A percentile compares a stretch with the other conserved stretches of the same genome.
phyloP scores from a whole-genome alignment of 2,113 vertebrate genomes.

The Prinia subflava region DNA sequence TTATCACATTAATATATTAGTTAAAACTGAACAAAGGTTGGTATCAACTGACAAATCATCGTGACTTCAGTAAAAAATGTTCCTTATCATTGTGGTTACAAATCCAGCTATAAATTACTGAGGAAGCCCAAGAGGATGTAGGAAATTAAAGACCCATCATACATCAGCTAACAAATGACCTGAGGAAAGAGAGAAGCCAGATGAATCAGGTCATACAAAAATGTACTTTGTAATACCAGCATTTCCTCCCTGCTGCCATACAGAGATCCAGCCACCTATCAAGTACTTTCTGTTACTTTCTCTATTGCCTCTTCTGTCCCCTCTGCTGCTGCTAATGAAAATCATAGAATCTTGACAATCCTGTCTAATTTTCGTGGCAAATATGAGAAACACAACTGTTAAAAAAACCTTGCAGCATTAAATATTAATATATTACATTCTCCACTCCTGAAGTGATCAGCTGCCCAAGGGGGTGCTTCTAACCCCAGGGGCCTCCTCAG shows the following conservation, averaged over 20 bases:
- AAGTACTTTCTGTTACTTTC: background rate
- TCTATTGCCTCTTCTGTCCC: background rate
- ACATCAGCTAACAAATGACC: background rate
- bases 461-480: background rate
- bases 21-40: background rate
- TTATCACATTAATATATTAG: background rate
- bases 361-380: background rate
- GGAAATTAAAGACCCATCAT: background rate
- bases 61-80: background rate
- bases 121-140: background rate
- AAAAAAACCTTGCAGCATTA: background rate
- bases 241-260: background rate
- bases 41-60: background rate
- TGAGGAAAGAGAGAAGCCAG: background rate
- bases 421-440: background rate
- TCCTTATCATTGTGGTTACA: background rate
- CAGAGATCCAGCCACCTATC: background rate
- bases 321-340: background rate
- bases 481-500: background rate
- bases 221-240: background rate
- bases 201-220: background rate
- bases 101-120: background rate
- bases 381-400: background rate
- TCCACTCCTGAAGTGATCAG: background rate
- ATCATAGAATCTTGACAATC: background rate